Base-by-base conservation (phyloP, 2,888 invertebrate species). In the Syritta pipiens region DNA sequence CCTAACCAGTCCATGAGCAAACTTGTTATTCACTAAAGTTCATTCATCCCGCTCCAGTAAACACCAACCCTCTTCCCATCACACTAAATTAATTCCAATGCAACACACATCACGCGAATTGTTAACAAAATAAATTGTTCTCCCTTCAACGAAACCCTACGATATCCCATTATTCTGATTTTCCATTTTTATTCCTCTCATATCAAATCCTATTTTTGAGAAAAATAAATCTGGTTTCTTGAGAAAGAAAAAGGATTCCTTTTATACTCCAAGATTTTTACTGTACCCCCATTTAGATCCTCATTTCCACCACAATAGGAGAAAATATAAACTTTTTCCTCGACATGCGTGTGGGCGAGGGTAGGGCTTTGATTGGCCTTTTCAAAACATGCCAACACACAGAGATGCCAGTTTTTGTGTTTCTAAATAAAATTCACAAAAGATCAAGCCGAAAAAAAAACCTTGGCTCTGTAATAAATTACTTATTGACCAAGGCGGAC, bases 281-380 rank as follows among this genome's bases (percentile, higher is more conserved):
- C n/a, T 3, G 10, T 4, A 1, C 30, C 10, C 30, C n/a, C 7
- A 30, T 7, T 30, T 30, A 30, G 30, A 4, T 10, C 32, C 7
- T 30, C 5, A n/a, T n/a, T n/a, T n/a, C n/a, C n/a, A n/a, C n/a
- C n/a, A n/a, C n/a, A n/a, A n/a, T n/a, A n/a, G n/a, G n/a, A n/a
- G n/a, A n/a, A n/a, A n/a, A n/a, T n/a, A n/a, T n/a, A n/a, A n/a
- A n/a, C n/a, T 10, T 3, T 35, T 32, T 10, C 35, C 32, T 12
- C 6, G 35, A 14, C 37, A 10, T 17, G 7, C 37, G 37, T 17
- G 37, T 37, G 37, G 37, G 17, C 5, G 3, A 9, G 4, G 2
- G 37, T 37, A 37, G 3, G 17, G 37, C 37, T 37, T 37, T 37
- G 37, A 37, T 37, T 37, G 37, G 17, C 9, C 37, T 37, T 37